phyloP scores from a whole-genome alignment of 1,140 invertebrate species.

The Dendroctonus valens region DNA sequence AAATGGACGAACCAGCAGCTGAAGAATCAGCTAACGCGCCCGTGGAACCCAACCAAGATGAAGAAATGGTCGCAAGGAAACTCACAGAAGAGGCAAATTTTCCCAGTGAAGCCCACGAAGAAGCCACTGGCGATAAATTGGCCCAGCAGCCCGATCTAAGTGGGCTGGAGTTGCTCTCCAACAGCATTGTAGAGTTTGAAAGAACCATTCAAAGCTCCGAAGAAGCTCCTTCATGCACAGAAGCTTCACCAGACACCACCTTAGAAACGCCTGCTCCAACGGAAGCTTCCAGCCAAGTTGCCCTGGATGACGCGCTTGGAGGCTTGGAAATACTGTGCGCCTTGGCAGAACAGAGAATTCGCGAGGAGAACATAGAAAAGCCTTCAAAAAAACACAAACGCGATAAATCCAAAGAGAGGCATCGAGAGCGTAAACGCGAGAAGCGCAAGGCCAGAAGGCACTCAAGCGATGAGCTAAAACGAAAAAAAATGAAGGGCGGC shows the following conservation, averaged over 20 bases:
- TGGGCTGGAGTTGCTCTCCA: constrained; percentile 76
- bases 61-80: background rate
- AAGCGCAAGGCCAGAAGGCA: constrained; percentile 44
- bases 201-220: constrained; percentile 32
- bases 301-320: constrained; percentile 57
- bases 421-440: constrained; percentile 35
- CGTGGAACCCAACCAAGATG: constrained; percentile 15
- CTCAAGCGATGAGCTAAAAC: constrained; percentile 40
- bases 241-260: constrained; percentile 5
- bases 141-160: constrained; percentile 60
- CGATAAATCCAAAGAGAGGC: constrained; percentile 34
- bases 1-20: background rate
- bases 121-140: background rate
- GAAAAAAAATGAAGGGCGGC: constrained; percentile 41
- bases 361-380: constrained; percentile 65
- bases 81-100: no score
- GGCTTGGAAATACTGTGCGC: constrained; percentile 80
- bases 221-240: constrained; percentile 16
- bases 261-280: constrained; percentile 1
- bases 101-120: background rate
- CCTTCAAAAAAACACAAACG: constrained; percentile 39
- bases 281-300: constrained; percentile 6
- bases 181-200: constrained; percentile 76
- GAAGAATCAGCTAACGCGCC: background rate
- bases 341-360: constrained; percentile 78